Conservation (phyloP, 2,113 vertebrate species). For the Marcusenius ussheri region DNA sequence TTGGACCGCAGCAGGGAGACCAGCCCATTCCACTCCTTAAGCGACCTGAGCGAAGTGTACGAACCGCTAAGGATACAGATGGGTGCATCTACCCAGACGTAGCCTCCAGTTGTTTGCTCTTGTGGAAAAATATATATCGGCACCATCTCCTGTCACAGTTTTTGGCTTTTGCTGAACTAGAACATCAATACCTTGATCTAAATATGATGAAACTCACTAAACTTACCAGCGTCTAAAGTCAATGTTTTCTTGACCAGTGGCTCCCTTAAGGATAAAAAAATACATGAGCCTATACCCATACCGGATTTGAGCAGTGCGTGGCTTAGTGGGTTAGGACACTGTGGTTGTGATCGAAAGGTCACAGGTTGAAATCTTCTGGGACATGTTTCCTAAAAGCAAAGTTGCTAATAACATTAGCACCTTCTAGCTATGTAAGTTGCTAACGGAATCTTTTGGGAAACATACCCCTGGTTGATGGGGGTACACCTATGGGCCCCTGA, state of each 20-base stretch:
- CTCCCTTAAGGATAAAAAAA: background rate
- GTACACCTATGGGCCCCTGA: background rate
- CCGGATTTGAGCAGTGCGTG: background rate
- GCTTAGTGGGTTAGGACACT: background rate
- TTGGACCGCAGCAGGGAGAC: slow-evolving; percentile 51
- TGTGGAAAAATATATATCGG: background rate
- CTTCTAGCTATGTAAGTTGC: background rate
- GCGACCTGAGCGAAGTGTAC: slow-evolving; percentile 72
- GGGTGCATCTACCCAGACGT: background rate
- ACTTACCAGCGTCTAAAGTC: background rate
- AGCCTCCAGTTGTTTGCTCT: background rate
- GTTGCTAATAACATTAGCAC: background rate
- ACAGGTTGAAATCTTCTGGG: background rate
- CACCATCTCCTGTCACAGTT: background rate
- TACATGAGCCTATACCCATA: background rate
- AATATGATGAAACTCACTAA: background rate
- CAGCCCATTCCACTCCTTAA: slow-evolving; percentile 68
- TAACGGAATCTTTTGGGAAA: background rate
- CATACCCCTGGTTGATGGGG: background rate
- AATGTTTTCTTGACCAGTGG: background rate
- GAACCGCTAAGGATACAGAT: background rate
- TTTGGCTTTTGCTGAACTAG: background rate
- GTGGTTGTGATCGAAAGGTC: background rate
- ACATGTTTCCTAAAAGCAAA: background rate
- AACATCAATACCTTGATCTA: background rate